phyloP scores from a whole-genome alignment of 1,140 invertebrate genomes.

The Cydia amplana region DNA sequence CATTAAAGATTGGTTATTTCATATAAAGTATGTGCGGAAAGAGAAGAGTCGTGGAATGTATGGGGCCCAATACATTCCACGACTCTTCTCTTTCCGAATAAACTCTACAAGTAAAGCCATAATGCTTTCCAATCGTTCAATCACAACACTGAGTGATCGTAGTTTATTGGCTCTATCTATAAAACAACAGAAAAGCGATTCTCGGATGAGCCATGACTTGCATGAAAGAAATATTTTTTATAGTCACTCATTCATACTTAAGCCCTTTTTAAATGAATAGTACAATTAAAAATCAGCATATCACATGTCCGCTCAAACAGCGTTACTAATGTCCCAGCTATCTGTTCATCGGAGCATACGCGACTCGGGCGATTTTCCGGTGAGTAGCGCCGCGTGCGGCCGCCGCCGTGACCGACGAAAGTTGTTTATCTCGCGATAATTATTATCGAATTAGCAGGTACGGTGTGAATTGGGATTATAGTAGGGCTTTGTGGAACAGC shows the following conservation, averaged over 20 bases:
- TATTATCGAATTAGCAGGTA: slow-evolving; percentile 26
- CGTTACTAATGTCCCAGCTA: slow-evolving; percentile 51
- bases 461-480: slow-evolving; percentile 28
- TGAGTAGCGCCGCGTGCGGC: slow-evolving; percentile 47
- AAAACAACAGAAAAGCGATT: too few species aligned
- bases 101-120: too few species aligned
- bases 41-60: too few species aligned
- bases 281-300: slow-evolving; percentile 26
- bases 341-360: slow-evolving; percentile 51
- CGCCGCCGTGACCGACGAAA: slow-evolving; percentile 28
- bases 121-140: too few species aligned
- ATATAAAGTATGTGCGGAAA: too few species aligned
- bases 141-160: too few species aligned
- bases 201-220: neutral
- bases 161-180: too few species aligned
- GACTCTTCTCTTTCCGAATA: too few species aligned
- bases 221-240: neutral
- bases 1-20: too few species aligned
- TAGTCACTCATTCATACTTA: neutral
- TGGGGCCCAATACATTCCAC: too few species aligned
- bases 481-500: slow-evolving; percentile 3
- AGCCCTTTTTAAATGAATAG: neutral
- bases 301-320: slow-evolving; percentile 36
- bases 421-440: slow-evolving; percentile 26
- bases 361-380: slow-evolving; percentile 58